phyloP scores from a whole-genome alignment of 2,113 vertebrate species.

The Albula goreensis region DNA sequence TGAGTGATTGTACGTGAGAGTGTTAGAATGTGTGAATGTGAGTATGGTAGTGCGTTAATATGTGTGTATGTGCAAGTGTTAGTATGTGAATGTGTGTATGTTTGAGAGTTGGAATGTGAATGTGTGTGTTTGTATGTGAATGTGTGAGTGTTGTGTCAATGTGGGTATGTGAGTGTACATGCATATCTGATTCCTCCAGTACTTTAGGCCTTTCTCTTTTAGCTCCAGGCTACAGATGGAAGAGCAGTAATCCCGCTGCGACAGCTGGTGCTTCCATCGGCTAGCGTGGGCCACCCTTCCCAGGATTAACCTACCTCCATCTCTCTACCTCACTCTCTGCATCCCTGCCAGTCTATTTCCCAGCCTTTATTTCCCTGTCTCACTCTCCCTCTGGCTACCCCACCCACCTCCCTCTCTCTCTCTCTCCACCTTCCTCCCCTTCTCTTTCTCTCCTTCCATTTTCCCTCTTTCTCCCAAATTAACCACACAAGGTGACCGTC shows the following conservation, averaged over 20 bases:
- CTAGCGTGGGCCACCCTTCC: slow-evolving; percentile 50
- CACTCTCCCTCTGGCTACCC: slow-evolving; percentile 35
- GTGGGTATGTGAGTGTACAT: background rate
- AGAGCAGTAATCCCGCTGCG: slow-evolving; percentile 58
- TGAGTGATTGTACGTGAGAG: background rate
- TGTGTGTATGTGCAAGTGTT: slow-evolving; percentile 7
- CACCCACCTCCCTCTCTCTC: background rate
- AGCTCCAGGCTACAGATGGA: slow-evolving; percentile 37
- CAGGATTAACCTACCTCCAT: slow-evolving; percentile 57
- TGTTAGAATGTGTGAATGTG: background rate
- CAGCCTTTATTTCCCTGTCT: slow-evolving; percentile 12
- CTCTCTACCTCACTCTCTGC: slow-evolving; percentile 20
- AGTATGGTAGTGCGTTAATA: background rate
- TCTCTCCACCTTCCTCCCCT: background rate
- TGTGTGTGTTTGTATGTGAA: background rate
- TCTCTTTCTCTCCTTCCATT: background rate
- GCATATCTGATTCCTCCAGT: slow-evolving; percentile 27
- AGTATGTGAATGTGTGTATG: background rate
- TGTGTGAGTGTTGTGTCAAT: background rate
- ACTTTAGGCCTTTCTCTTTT: slow-evolving; percentile 48
- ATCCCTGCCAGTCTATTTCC: background rate
- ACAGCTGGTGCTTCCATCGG: slow-evolving; percentile 66
- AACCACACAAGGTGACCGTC: background rate
- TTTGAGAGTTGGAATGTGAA: background rate
- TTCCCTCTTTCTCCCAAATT: too few species aligned